Evolutionary conservation across 2,797 vertebrate species (phyloP).

Genomic region (Argya squamiceps): DNA sequence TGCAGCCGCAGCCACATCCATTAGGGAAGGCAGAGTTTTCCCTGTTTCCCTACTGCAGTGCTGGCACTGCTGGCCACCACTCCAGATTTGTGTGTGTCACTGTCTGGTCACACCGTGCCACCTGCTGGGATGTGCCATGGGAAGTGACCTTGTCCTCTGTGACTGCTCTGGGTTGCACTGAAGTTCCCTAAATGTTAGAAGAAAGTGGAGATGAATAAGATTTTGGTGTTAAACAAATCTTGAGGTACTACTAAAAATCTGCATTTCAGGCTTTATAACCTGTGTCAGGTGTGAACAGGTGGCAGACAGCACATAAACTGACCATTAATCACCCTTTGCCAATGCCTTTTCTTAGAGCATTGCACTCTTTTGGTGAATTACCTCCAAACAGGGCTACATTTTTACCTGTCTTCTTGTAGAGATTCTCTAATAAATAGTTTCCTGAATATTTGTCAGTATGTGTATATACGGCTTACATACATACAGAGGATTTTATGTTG

Average conservation of each 20-base stretch:
- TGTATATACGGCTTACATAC: not conserved
- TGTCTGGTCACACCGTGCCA: accelerated
- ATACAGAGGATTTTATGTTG: not conserved
- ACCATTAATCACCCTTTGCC: not conserved
- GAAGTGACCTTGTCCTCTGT: not conserved
- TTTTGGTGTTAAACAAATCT: not conserved
- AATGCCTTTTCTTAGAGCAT: not conserved
- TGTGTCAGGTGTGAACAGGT: not conserved
- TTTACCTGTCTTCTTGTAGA: not conserved
- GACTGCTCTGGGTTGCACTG: not conserved
- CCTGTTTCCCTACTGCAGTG: not conserved
- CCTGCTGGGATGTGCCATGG: accelerated
- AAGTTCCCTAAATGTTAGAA: not conserved
- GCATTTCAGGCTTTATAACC: not conserved
- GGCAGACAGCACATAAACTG: not conserved
- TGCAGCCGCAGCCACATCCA: not conserved
- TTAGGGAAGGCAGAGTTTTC: not conserved
- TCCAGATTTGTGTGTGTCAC: not conserved
- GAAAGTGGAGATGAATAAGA: not conserved
- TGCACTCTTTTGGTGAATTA: not conserved
- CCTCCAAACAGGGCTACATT: not conserved
- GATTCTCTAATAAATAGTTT: not conserved
- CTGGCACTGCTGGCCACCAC: accelerated
- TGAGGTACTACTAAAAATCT: not conserved
- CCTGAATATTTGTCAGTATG: not conserved